Evolutionary conservation across 2,797 vertebrate genomes (phyloP).

Genomic region (Psittacula derbiana): DNA sequence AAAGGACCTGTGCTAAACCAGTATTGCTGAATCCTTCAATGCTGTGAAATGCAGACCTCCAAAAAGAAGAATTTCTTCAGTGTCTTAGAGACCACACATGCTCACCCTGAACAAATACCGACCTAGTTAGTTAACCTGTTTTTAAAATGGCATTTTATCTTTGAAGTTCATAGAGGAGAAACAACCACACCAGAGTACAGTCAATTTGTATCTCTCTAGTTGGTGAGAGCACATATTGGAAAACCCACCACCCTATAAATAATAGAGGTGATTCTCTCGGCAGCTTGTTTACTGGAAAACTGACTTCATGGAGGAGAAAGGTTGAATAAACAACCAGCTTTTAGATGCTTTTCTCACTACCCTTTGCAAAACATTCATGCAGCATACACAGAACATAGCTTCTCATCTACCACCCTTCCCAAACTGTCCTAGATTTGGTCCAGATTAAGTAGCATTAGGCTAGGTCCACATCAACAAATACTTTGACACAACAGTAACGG

Average conservation of each 20-base stretch:
- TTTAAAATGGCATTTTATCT: constrained; percentile 18
- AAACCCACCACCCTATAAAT: constrained; percentile 41
- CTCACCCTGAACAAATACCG: constrained; percentile 14
- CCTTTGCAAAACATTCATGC: background rate
- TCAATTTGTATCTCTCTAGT: background rate
- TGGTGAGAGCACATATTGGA: background rate
- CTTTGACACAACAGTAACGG: background rate
- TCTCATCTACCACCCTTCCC: background rate
- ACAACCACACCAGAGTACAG: background rate
- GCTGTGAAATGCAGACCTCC: background rate
- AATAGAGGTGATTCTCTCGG: constrained; percentile 9
- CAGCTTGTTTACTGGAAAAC: constrained; percentile 21
- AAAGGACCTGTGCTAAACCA: background rate
- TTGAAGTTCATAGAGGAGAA: constrained; percentile 15
- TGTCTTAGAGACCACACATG: constrained; percentile 35
- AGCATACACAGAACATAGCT: fast-evolving
- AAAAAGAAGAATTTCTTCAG: constrained; percentile 3
- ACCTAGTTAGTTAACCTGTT: constrained; percentile 25
- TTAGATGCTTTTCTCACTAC: background rate
- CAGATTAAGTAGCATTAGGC: background rate
- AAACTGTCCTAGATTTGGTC: background rate
- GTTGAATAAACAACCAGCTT: background rate
- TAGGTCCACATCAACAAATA: background rate
- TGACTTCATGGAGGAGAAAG: background rate
- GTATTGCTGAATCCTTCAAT: background rate